phyloP scores from a whole-genome alignment of 2,797 vertebrate species.

The Crenuchus spilurus region DNA sequence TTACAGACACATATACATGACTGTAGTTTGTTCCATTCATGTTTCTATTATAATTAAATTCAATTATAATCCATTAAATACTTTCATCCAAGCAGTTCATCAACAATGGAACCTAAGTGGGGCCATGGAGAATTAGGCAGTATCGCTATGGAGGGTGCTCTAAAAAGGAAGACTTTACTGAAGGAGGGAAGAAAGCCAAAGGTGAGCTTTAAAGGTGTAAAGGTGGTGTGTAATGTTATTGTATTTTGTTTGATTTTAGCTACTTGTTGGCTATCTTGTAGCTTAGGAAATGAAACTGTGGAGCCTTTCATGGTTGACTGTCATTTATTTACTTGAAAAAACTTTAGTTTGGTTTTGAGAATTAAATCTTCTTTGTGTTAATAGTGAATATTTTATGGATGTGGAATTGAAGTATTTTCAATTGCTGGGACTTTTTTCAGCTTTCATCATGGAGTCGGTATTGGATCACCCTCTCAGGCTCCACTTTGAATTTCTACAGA shows the following conservation, averaged over 20 bases:
- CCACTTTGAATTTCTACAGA: conserved; percentile 87
- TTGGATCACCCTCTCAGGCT: conserved; percentile 90
- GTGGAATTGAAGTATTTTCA: not conserved
- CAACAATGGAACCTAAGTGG: conserved; percentile 78
- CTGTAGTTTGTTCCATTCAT: not conserved
- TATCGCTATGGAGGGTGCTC: conserved; percentile 86
- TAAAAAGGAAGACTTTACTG: conserved; percentile 89
- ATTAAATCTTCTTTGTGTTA: too few species aligned
- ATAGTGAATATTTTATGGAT: not conserved
- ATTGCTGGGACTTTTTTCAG: conserved; percentile 68
- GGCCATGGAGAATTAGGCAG: conserved; percentile 74
- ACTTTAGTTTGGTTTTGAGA: too few species aligned
- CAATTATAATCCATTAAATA: too few species aligned
- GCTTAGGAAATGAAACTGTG: not conserved
- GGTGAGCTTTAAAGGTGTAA: too few species aligned
- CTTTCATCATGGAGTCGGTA: conserved; percentile 92
- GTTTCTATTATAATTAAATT: not conserved
- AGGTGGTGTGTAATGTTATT: not conserved
- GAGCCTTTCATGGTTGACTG: not conserved
- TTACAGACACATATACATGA: not conserved
- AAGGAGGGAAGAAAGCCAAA: conserved; percentile 93
- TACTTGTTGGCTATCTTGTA: too few species aligned
- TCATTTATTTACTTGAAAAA: too few species aligned
- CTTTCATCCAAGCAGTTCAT: conserved; percentile 66
- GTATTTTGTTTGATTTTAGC: too few species aligned